Evolutionary conservation across 2,888 invertebrate species (phyloP), one percentile per base, ranked within the genome.

Genomic region (Drosophila prostipennis): DNA sequence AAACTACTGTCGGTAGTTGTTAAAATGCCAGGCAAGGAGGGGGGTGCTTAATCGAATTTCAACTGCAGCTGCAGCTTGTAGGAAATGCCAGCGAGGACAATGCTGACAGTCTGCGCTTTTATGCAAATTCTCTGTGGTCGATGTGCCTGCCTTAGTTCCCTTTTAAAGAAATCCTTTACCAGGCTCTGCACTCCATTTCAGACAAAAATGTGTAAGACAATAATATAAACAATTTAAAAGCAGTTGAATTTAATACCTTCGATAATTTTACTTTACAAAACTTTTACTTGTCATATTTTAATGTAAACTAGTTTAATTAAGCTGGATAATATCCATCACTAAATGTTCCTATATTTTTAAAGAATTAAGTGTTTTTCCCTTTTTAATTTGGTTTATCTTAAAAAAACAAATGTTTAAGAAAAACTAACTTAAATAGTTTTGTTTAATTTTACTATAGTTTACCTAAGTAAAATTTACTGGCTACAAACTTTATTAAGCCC

Each of bases 101-200:
- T 78, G 72, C 76, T 65, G 76, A 49, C 49, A 49, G 45, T 52
- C 72, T 72, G 72, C 74, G 78, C 72, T 74, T 53, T 74, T 81
- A 81, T 81, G 85, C 82, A 81, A 81, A 84, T 84, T 63, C 80
- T 54, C 72, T 63, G 77, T 76, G 81, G 81, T 72, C 84, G 77
- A 73, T 83, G 79, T 75, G 69, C 68, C 58, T 46, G 10, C 26
- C 58, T 46, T 5, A n/a, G 37, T 23, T 16, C 19, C 19, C 32
- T 46, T 39, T 23, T 26, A 29, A 61, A 39, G 4, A 7, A 45
- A 32, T 11, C 54, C 42, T 29, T 6, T 29, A 29, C 6, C 10
- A 29, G 5, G 14, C 11, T 14, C 14, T 23, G 43, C 43, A 43
- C 8, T 39, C 8, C 39, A 39, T 8, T 39, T 14, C 10, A 3